phyloP scores from a whole-genome alignment of 2,888 invertebrate species.

The Meteorus cinctellus region DNA sequence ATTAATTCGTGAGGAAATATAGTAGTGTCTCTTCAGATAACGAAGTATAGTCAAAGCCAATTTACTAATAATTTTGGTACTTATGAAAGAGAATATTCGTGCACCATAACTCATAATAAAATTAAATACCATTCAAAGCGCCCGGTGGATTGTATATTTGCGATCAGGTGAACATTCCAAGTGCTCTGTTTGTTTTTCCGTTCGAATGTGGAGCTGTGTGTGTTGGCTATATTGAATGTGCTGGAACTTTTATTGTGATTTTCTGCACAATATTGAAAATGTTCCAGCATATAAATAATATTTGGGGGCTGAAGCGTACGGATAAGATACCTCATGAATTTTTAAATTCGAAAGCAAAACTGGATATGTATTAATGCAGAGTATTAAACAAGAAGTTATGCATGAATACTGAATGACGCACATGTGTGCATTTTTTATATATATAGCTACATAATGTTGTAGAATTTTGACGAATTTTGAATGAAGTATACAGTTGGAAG shows the following conservation, averaged over 20 bases:
- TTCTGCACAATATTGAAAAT: neutral
- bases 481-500: neutral
- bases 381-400: slow-evolving; percentile 26
- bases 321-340: neutral
- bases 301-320: neutral
- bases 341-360: neutral
- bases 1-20: slow-evolving; percentile 7
- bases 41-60: slow-evolving; percentile 2
- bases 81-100: slow-evolving; percentile 26
- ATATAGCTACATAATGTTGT: neutral
- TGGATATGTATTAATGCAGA: slow-evolving; percentile 21
- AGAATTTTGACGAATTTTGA: slow-evolving; percentile 16
- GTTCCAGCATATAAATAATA: neutral
- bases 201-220: neutral
- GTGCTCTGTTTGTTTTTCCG: neutral
- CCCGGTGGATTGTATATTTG: neutral
- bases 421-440: slow-evolving; percentile 20
- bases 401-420: neutral
- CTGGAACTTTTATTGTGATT: neutral
- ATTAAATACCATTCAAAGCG: neutral
- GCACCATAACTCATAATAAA: neutral
- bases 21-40: neutral
- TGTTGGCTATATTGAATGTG: neutral
- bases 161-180: neutral
- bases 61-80: slow-evolving; percentile 28